Evolutionary conservation across 2,797 vertebrate genomes (phyloP), one percentile per base, ranked within the genome.

Genomic region (Sarcophilus harrisii): DNA sequence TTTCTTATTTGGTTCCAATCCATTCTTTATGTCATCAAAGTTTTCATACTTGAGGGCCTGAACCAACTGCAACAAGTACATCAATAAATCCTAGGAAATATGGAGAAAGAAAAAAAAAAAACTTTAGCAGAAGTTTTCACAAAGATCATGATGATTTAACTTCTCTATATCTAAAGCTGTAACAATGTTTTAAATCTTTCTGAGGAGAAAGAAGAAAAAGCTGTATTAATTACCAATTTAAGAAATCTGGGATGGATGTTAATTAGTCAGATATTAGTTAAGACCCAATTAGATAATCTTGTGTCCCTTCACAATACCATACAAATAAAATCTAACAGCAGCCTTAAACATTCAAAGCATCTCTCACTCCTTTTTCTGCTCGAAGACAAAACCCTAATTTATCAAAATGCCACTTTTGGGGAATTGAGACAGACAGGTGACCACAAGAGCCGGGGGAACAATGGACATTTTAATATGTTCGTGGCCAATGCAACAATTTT

Each of bases 1-100:
- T 95, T 99, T 99, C 98, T 99, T 99, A 97, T 98, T 99, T 29
- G 99, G 99, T 95, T 99, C 99, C 98, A 99, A 98, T 92, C 99
- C 99, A 89, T 99, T 99, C 98, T 99, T 99, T 98, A 99, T 99
- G 95, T 99, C 99, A 90, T 99, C 99, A 94, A 99, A 99, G 98
- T 99, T 99, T 98, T 99, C 99, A 0, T 99, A 99, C 95, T 99
- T 99, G 96, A 99, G 96, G 28, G 99, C 99, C 97, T 99, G 99
- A 45, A 99, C 99, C 97, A 99, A 98, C 97, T 99, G 99, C 13
- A 99, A 99, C 18, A 99, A 98, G 98, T 99, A 99, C 99, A 99
- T 99, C 96, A 99, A 98, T 95, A 99, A 99, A 98, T 99, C 99
- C 99, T 99, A 28, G 13, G 0, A 54, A 57, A 95, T 0, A 93